phyloP scores from a whole-genome alignment of 2,888 invertebrate genomes.

The Diogma glabrata region DNA sequence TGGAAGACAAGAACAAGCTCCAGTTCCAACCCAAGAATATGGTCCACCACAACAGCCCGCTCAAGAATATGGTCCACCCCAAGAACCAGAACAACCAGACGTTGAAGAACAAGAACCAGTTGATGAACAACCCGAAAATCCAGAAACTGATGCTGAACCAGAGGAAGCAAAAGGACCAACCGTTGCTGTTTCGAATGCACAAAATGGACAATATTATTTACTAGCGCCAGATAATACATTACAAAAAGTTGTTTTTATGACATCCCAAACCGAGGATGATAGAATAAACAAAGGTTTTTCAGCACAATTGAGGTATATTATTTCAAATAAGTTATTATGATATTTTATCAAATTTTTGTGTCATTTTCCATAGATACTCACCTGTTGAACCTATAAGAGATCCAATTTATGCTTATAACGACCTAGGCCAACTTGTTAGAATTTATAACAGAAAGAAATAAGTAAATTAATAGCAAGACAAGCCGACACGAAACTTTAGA shows the following conservation, averaged over 20 bases:
- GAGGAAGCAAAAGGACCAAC: conserved; percentile 16
- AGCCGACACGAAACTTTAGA: too few species aligned
- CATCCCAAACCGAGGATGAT: conserved; percentile 28
- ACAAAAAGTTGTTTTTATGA: conserved; percentile 32
- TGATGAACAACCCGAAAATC: conserved; percentile 17
- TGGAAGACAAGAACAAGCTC: conserved; percentile 4
- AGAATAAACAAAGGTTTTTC: conserved; percentile 29
- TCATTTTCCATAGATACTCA: conserved; percentile 24
- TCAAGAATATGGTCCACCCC: conserved; percentile 4
- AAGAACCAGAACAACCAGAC: neutral
- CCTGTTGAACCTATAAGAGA: conserved; percentile 33
- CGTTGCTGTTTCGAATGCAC: conserved; percentile 21
- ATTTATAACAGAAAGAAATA: conserved; percentile 28
- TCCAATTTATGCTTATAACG: conserved; percentile 34
- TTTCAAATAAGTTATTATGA: neutral
- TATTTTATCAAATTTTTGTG: neutral
- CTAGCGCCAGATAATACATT: conserved; percentile 32
- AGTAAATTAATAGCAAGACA: too few species aligned
- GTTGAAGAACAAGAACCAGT: neutral
- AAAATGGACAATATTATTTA: conserved; percentile 34
- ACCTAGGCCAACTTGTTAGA: conserved; percentile 31
- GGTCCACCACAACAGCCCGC: conserved; percentile 22
- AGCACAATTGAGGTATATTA: conserved; percentile 27
- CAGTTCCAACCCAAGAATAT: conserved; percentile 20
- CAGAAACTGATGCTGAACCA: conserved; percentile 13